Base-by-base conservation (phyloP, 2,113 vertebrate species). In the Saguinus midas region DNA sequence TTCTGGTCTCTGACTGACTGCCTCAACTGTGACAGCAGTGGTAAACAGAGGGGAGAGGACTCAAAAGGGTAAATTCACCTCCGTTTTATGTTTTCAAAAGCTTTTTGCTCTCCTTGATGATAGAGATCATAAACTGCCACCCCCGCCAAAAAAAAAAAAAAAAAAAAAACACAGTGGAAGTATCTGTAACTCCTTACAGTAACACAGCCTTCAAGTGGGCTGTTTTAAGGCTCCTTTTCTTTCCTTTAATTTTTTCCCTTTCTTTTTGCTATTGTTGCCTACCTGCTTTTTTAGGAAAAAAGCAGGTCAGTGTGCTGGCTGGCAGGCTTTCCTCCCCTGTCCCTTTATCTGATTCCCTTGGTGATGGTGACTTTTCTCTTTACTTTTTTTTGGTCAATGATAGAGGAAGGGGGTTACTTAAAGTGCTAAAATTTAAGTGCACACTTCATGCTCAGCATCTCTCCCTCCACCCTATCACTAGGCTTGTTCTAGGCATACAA, bases 301-400 rank as follows among this genome's bases (percentile, higher is more conserved):
- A 81, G 57, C 88, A 91, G 37, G 50, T 88, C 87, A 97, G 21
- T 55, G 32, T 79, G 40, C 32, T 93, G 61, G 61, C 96, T 95
- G 90, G 87, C 66, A 93, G 50, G 10, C 90, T 50, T 40, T 95
- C 48, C 79, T 96, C 45, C 88, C 10, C 87, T 80, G 61, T 91
- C 87, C 92, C 94, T 93, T 97, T 93, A 75, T 83, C 84, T 96
- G 97, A 43, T 93, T 90, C 96, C 96, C 94, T 96, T 91, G 76
- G 66, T 82, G 84, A 94, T 32, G 43, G 20, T 4, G 16, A 80
- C n/a, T 87, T 78, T 86, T 82, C 80, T 89, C 9, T n/a, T 7
- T 37, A 68, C 87, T 95, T 96, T 72, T 76, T 29, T 87, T 96
- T 79, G 88, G 18, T 91, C 43, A 58, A 35, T 32, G 20, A 66